Evolutionary conservation across 2,113 vertebrate species (phyloP).

Genomic region (Thunnus maccoyii): DNA sequence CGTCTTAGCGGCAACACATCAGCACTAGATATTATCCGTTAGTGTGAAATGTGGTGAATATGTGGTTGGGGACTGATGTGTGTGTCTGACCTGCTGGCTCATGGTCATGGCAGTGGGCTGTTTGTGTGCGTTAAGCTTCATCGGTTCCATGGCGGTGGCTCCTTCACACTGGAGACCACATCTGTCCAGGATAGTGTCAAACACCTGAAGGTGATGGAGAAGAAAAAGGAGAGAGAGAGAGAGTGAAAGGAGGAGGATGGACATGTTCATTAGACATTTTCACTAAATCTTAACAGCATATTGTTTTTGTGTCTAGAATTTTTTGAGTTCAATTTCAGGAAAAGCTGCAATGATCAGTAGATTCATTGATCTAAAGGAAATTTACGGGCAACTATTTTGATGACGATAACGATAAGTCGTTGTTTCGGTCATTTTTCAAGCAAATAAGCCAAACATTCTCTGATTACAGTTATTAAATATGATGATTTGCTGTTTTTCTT

Average conservation of each 20-base stretch:
- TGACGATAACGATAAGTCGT: no score
- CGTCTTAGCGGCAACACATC: no score
- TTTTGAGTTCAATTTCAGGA: no score
- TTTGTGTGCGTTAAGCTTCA: slow-evolving; percentile 88
- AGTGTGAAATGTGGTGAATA: background rate
- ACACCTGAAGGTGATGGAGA: slow-evolving; percentile 84
- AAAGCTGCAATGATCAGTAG: no score
- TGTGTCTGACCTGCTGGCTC: slow-evolving; percentile 87
- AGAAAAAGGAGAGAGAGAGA: background rate
- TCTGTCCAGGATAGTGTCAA: slow-evolving; percentile 89
- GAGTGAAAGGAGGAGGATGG: no score
- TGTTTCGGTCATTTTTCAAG: no score
- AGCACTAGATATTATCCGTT: no score
- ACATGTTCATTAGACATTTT: background rate
- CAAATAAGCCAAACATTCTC: no score
- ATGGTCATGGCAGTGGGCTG: slow-evolving; percentile 87
- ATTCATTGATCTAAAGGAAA: no score
- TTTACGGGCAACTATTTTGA: no score
- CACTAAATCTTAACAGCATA: background rate
- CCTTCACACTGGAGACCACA: slow-evolving; percentile 91
- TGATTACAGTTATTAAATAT: no score
- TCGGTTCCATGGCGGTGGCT: slow-evolving; percentile 82
- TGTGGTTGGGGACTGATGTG: background rate
- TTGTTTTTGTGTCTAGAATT: background rate
- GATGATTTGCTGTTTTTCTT: no score